Conservation (phyloP, 2,113 vertebrate genomes). For the Sinocyclocheilus grahami region DNA sequence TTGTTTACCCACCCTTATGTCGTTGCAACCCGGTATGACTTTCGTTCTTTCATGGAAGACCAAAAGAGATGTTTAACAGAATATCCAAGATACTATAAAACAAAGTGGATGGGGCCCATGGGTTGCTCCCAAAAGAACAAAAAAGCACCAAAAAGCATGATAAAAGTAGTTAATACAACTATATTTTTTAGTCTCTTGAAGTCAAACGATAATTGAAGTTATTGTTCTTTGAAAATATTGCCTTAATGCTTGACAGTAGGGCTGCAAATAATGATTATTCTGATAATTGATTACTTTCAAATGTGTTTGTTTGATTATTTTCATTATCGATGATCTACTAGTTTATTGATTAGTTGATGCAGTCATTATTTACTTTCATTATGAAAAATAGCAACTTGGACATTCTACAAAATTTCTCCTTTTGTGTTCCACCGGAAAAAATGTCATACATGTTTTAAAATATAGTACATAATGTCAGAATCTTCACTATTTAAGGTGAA, state of each 20-base stretch:
- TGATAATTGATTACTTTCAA: not conserved
- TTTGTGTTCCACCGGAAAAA: not conserved
- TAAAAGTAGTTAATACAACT: not conserved
- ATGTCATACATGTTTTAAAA: not conserved
- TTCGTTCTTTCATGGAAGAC: not conserved
- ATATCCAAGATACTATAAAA: not conserved
- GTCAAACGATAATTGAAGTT: not conserved
- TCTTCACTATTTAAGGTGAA: not conserved
- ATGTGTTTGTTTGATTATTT: not conserved
- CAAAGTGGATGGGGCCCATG: not conserved
- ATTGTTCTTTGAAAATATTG: not conserved
- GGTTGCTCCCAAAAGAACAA: not conserved
- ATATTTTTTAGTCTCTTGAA: not conserved
- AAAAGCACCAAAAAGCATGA: not conserved
- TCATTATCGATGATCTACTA: not conserved
- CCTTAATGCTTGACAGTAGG: not conserved
- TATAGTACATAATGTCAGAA: not conserved
- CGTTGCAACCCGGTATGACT: not conserved
- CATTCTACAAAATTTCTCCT: not conserved
- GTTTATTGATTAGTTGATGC: not conserved
- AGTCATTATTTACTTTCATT: not conserved
- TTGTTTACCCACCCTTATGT: slow-evolving; percentile 21
- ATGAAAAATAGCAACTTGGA: not conserved
- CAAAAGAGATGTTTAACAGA: not conserved
- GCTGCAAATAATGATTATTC: not conserved